Conservation (phyloP, 2,888 invertebrate species). For the Dasypogon diadema region DNA sequence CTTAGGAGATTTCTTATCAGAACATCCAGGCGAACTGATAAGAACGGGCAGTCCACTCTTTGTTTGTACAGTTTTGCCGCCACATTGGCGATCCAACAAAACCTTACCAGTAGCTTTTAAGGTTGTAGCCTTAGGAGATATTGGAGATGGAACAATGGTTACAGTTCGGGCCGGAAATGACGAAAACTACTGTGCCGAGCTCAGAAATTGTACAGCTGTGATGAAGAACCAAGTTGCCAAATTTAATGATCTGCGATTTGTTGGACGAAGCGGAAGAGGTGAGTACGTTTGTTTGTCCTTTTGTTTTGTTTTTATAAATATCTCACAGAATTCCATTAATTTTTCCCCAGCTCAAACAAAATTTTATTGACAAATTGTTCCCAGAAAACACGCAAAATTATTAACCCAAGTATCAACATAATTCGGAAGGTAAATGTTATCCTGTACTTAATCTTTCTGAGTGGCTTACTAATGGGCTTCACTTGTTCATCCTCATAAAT, state of each 20-base stretch:
- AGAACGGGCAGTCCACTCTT: conserved; percentile 94
- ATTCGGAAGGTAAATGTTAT: conserved; percentile 35
- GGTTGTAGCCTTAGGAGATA: conserved; percentile 93
- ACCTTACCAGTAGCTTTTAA: conserved; percentile 97
- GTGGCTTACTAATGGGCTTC: conserved; percentile 49
- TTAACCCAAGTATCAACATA: conserved; percentile 37
- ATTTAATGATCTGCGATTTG: conserved; percentile 98
- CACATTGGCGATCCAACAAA: conserved; percentile 98
- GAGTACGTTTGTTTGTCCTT: conserved; percentile 67
- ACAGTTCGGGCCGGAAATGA: conserved; percentile 97
- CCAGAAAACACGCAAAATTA: conserved; percentile 31
- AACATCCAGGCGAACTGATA: conserved; percentile 92
- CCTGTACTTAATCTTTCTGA: conserved; percentile 36
- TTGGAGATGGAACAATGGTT: conserved; percentile 96
- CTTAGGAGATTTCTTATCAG: conserved; percentile 86
- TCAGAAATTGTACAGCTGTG: conserved; percentile 93
- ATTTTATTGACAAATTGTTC: conserved; percentile 26
- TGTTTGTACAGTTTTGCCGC: conserved; percentile 93
- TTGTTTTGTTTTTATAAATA: neutral
- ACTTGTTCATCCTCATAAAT: conserved; percentile 50
- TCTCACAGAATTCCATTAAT: neutral
- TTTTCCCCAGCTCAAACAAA: too few species aligned
- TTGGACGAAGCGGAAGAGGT: conserved; percentile 99
- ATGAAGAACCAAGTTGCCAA: conserved; percentile 99
- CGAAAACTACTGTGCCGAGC: conserved; percentile 96